Base-by-base conservation (phyloP, 2,888 invertebrate species). In the Nomada fabriciana region DNA sequence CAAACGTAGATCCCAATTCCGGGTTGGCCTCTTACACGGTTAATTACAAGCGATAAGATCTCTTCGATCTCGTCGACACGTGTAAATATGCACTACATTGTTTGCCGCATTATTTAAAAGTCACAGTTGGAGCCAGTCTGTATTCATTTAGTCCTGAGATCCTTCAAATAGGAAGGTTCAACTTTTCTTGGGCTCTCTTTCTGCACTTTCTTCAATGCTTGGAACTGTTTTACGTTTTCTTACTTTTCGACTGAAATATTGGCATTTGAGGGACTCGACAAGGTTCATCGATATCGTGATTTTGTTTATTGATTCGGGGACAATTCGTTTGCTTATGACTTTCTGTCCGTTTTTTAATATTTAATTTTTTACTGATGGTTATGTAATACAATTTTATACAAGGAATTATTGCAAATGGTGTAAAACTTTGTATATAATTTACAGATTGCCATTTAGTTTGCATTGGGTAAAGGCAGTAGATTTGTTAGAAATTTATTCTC, bases 21-120 rank as follows among this genome's bases (percentile, higher is more conserved):
- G 90, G 86, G 11, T 50, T 88, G 42, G 97, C 97, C 23, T 97
- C 97, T 7, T 98, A 98, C 93, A 95, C 96, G 84, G 96, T 97
- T 85, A 96, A 96, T 91, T 97, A 97, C 91, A 96, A 95, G 89
- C 96, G 96, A 91, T 95, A 91, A 57, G 61, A 53, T 64, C 36
- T 13, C n/a, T 1, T 61, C 47, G 67, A 61, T 65, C 57, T 15
- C 50, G 50, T 47, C 29, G n/a, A 42, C 29, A 29, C 69, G 57
- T 79, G 81, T 88, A 23, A 57, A 57, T 13, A 3, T 47, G 47
- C 15, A 10, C 53, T 43, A n/a, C 23, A 15, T 47, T 55, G n/a
- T 61, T 36, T 7, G 36, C 36, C 36, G 36, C 36, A 7, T 36
- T 7, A 36, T 36, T 36, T 36, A 53, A 36, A 55, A 52, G 55